Percentiles rank a stretch among this genome's conserved stretches.
These are phyloP conservation scores for Apoda limacodes DNA, from an alignment of 2,888 invertebrate genomes.

Conservation along the genomic window DNA sequence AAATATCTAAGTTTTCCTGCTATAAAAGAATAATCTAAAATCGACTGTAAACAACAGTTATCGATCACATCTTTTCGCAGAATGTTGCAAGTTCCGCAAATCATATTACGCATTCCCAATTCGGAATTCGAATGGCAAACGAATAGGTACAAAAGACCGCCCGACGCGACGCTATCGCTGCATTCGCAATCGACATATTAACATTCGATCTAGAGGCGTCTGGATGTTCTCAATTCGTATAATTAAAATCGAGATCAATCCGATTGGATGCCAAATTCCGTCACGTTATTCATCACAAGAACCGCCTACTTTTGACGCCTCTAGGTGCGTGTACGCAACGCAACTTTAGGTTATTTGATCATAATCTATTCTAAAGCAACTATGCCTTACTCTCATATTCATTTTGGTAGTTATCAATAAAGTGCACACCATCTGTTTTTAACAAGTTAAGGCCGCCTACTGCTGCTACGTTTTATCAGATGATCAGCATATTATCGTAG, in stretches of 20 bases:
- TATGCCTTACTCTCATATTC: too few relatives aligned
- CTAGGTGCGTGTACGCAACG: constrained; percentile 60
- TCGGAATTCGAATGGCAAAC: constrained; percentile 44
- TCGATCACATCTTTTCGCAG: constrained; percentile 43
- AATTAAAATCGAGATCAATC: constrained; percentile 65
- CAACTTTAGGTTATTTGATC: too few relatives aligned
- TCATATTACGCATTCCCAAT: constrained; percentile 59
- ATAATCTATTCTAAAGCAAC: too few relatives aligned
- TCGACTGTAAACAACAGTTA: constrained; percentile 42
- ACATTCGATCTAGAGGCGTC: constrained; percentile 61
- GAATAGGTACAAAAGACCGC: constrained; percentile 47
- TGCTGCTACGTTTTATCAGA: too few relatives aligned
- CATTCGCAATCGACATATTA: constrained; percentile 61
- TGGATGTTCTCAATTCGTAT: constrained; percentile 64
- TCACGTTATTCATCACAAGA: constrained; percentile 61
- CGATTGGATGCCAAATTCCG: constrained; percentile 61
- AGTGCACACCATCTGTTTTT: too few relatives aligned
- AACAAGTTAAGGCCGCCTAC: too few relatives aligned
- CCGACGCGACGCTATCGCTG: constrained; percentile 33
- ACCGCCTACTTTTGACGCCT: constrained; percentile 67
- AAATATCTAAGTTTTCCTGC: too few relatives aligned
- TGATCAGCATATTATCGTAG: too few relatives aligned
- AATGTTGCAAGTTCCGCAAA: constrained; percentile 50
- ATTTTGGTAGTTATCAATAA: too few relatives aligned
- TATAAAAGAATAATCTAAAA: too few relatives aligned